phyloP scores from a whole-genome alignment of 1,140 invertebrate genomes.

The Belonocnema kinseyi region DNA sequence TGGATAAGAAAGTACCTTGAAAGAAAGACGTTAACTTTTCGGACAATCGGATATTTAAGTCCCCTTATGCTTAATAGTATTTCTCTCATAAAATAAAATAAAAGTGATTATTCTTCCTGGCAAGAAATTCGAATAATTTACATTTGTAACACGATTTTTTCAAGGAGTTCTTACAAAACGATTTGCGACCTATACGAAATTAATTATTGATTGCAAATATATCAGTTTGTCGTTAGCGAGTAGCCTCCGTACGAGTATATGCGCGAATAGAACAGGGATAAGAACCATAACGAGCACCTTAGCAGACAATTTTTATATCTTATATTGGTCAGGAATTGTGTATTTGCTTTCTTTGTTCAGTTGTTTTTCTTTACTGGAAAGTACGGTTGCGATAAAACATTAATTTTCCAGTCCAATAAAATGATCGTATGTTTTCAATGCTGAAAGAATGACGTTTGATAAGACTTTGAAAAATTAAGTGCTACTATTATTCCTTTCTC shows the following conservation, averaged over 20 bases:
- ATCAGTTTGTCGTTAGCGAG: slow-evolving; percentile 11
- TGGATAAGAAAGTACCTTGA: no score
- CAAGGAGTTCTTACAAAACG: not conserved
- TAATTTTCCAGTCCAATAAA: not conserved
- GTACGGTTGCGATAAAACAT: not conserved
- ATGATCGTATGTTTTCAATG: not conserved
- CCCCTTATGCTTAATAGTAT: no score
- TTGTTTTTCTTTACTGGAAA: not conserved
- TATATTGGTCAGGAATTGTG: not conserved
- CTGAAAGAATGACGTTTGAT: slow-evolving; percentile 14
- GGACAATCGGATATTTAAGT: no score
- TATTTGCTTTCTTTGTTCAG: not conserved
- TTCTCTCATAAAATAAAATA: no score
- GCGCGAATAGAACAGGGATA: not conserved
- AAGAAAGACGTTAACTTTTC: no score
- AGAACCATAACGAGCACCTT: slow-evolving; percentile 3
- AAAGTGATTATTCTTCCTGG: no score
- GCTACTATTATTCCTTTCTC: not conserved
- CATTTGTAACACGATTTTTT: not conserved
- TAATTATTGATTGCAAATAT: slow-evolving; percentile 12
- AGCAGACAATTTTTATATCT: not conserved
- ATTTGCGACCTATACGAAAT: not conserved
- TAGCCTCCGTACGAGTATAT: slow-evolving; percentile 19
- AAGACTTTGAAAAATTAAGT: slow-evolving; percentile 18
- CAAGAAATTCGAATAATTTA: not conserved